Conservation (phyloP, 2,888 invertebrate genomes). For the Aspidapion aeneum region DNA sequence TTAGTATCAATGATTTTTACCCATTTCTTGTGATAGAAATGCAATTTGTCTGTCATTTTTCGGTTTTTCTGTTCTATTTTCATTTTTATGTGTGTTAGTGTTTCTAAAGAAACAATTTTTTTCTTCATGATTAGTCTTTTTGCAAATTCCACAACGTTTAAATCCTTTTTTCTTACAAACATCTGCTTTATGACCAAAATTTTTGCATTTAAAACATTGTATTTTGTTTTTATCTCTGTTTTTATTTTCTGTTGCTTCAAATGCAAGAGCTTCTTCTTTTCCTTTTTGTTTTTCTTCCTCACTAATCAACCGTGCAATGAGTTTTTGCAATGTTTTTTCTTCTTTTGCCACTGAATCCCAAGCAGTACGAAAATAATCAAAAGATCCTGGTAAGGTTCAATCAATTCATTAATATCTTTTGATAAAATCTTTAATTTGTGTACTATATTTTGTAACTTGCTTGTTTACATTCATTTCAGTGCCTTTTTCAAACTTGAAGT, state of each 20-base stretch:
- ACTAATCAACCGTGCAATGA: conserved; percentile 1
- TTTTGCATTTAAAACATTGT: neutral
- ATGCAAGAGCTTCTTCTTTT: conserved; percentile 7
- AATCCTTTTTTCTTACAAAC: too few relatives aligned
- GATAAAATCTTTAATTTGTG: neutral
- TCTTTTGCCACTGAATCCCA: conserved; percentile 18
- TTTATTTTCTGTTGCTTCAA: neutral
- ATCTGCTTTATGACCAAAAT: neutral
- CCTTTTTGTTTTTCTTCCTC: conserved; percentile 12
- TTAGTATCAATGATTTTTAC: neutral
- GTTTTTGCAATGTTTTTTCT: conserved; percentile 17
- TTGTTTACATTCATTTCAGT: neutral
- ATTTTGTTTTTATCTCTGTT: neutral
- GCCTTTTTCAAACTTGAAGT: neutral
- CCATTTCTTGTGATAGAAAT: neutral
- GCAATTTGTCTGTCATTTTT: neutral
- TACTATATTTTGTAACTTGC: neutral
- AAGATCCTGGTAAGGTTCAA: conserved; percentile 36
- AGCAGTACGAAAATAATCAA: conserved; percentile 30
- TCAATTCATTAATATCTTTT: neutral
- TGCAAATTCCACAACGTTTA: conserved; percentile 5
- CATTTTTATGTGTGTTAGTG: neutral
- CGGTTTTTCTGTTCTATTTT: too few relatives aligned
- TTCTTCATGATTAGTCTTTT: conserved; percentile 11
- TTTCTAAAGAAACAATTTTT: conserved; percentile 4